Base-by-base conservation (phyloP, 1,140 invertebrate genomes). In the Hermetia illucens region DNA sequence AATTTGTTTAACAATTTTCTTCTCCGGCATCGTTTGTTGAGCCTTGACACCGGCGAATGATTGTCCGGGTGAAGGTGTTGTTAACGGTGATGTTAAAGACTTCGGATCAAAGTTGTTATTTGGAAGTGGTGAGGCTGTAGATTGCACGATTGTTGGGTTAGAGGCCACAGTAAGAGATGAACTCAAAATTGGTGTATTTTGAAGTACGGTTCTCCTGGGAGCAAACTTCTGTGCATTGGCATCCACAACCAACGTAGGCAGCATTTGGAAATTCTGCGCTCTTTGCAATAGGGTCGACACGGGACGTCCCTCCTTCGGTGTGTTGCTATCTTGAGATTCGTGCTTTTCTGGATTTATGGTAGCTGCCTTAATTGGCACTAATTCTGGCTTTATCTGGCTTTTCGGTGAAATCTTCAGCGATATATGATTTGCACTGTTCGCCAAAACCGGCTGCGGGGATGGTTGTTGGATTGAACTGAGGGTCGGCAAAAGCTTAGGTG, bases 121-220 rank as follows among this genome's bases (percentile, higher is more conserved):
- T 31, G 57, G 57, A 0, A 58, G 43, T 3, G 55, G 55, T 37
- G 55, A 55, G 16, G 57, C 55, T 3, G 55, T 54, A 5, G 52
- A 55, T 15, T 47, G n/a, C n/a, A n/a, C n/a, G n/a, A n/a, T n/a
- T n/a, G n/a, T 21, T 9, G n/a, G n/a, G n/a, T n/a, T n/a, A n/a
- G n/a, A n/a, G n/a, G n/a, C 5, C 15, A 22, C 19, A 6, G 21
- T 3, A 13, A 21, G 12, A 32, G n/a, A 35, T 20, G 34, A 9
- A 4, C 21, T 25, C 24, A 6, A 13, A 27, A 13, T 9, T 27
- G 13, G 24, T 27, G 24, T 8, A 13, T 13, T 27, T 13, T 8
- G 13, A 27, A 27, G 24, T n/a, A n/a, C n/a, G n/a, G 13, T 37
- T 21, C 22, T 30, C 17, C 19, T 39, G 3, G 13, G 30, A 27